Conservation (phyloP, 2,113 vertebrate genomes). For the Drymodes brunneopygia region DNA sequence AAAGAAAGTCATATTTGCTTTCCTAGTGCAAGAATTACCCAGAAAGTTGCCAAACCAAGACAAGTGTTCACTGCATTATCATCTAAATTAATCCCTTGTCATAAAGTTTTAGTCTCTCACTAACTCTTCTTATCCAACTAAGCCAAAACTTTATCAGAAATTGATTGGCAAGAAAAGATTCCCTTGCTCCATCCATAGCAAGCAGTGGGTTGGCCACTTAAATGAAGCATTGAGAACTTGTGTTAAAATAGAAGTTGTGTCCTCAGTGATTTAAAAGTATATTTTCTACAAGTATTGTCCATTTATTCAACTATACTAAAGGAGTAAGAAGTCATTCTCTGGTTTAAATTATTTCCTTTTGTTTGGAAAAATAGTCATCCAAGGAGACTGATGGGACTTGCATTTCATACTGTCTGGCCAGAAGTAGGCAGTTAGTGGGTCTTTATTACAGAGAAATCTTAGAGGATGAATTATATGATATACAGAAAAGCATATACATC, state of each 20-base stretch:
- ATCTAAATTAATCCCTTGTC: not conserved
- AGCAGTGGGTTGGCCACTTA: not conserved
- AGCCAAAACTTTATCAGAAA: not conserved
- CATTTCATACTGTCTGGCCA: not conserved
- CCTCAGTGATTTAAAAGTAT: not conserved
- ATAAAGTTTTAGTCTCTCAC: not conserved
- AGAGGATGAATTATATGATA: not conserved
- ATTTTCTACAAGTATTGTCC: not conserved
- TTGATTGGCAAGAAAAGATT: not conserved
- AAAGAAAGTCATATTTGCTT: not conserved
- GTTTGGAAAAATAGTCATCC: not conserved
- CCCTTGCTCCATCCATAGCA: not conserved
- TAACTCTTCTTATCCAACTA: not conserved
- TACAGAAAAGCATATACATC: not conserved
- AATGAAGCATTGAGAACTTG: not conserved
- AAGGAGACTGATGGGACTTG: not conserved
- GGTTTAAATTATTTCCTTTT: not conserved
- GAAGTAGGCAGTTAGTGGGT: not conserved
- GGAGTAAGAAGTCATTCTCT: not conserved
- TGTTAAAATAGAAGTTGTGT: not conserved
- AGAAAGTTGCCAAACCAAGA: not conserved
- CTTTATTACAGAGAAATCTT: not conserved
- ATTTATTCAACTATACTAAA: not conserved
- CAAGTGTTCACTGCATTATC: not conserved
- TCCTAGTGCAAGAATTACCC: not conserved